Percentiles rank a stretch among this genome's conserved stretches.
Conservation (phyloP, 2,113 vertebrate genomes). For the Lanius collurio region DNA sequence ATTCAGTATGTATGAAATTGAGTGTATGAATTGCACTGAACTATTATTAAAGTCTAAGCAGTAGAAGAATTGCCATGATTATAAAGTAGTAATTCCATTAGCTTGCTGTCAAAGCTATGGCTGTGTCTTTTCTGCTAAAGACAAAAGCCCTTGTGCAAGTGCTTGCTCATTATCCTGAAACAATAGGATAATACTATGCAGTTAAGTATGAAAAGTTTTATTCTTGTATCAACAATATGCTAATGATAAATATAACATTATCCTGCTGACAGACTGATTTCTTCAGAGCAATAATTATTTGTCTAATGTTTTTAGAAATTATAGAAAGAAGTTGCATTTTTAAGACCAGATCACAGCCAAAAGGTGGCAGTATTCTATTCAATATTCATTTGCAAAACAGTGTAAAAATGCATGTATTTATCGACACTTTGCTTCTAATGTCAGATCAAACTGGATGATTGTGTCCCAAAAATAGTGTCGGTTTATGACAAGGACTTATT, state of each 20-base stretch:
- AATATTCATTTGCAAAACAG: conserved; percentile 49
- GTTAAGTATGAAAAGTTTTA: conserved; percentile 8
- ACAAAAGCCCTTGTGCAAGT: conserved; percentile 42
- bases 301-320: neutral
- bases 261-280: neutral
- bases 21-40: neutral
- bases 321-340: conserved; percentile 6
- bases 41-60: neutral
- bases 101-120: conserved; percentile 21
- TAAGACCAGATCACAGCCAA: conserved; percentile 49
- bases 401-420: conserved; percentile 26
- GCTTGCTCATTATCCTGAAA: conserved; percentile 26
- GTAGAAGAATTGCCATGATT: neutral
- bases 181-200: neutral
- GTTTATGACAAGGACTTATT: neutral
- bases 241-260: conserved; percentile 10
- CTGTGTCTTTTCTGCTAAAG: neutral
- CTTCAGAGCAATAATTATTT: neutral
- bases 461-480: neutral
- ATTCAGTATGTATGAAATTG: neutral
- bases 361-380: conserved; percentile 70
- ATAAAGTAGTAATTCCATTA: conserved; percentile 14
- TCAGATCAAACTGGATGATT: neutral
- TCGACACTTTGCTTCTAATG: neutral
- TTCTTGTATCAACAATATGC: neutral